Conservation (phyloP, 2,113 vertebrate genomes). For the Chroicocephalus ridibundus region DNA sequence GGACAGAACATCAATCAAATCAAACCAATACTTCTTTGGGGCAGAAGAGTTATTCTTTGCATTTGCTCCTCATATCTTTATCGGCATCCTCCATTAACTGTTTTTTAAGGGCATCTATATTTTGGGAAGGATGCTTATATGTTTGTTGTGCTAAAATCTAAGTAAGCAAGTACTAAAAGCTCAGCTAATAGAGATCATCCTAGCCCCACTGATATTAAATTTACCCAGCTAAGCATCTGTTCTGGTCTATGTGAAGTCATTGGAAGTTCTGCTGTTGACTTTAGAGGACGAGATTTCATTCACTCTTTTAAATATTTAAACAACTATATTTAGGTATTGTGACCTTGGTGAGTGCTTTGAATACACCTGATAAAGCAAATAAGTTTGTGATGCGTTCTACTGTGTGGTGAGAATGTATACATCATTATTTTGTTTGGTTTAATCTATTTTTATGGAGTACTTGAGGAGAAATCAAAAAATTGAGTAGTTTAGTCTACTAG, state of each 20-base stretch:
- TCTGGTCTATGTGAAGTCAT: neutral
- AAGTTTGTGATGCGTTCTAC: neutral
- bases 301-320: neutral
- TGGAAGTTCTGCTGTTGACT: neutral
- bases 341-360: neutral
- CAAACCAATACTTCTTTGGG: neutral
- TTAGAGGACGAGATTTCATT: neutral
- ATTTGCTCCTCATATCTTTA: neutral
- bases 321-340: neutral
- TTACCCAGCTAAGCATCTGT: neutral
- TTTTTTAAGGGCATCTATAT: neutral
- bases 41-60: neutral
- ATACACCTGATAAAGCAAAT: neutral
- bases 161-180: neutral
- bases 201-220: neutral
- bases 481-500: neutral
- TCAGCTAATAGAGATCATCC: neutral
- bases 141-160: neutral
- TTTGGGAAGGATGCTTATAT: neutral
- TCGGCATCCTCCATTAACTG: neutral
- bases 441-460: neutral
- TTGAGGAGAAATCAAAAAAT: neutral
- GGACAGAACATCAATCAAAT: neutral
- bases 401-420: neutral
- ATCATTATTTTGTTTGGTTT: neutral